phyloP scores from a whole-genome alignment of 2,888 invertebrate species.

The Caenorhabditis uteleia region DNA sequence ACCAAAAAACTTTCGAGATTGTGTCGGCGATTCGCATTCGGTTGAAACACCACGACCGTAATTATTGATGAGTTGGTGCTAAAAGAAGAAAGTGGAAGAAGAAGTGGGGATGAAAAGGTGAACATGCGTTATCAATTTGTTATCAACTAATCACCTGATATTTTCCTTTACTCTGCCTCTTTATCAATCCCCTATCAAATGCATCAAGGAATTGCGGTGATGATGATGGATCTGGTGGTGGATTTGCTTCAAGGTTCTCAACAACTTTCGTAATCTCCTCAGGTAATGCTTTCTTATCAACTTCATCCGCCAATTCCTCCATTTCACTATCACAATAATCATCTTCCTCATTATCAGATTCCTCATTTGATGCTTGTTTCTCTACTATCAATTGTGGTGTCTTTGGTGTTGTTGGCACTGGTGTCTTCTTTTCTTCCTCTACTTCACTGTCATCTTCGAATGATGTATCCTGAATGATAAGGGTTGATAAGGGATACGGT shows the following conservation, averaged over 20 bases:
- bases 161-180: constrained; percentile 68
- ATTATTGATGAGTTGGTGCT: constrained; percentile 48
- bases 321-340: constrained; percentile 66
- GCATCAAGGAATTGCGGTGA: constrained; percentile 60
- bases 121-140: neutral
- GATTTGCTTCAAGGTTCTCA: constrained; percentile 38
- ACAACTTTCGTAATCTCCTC: constrained; percentile 9
- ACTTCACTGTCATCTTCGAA: constrained; percentile 26
- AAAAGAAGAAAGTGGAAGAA: constrained; percentile 9
- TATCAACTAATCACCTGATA: constrained; percentile 54
- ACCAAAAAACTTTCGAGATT: constrained; percentile 57
- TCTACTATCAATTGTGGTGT: constrained; percentile 26
- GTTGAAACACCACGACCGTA: constrained; percentile 67
- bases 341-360: constrained; percentile 54
- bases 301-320: constrained; percentile 67
- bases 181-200: constrained; percentile 66
- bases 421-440: constrained; percentile 36
- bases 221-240: constrained; percentile 44
- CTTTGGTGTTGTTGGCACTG: constrained; percentile 20
- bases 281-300: constrained; percentile 46
- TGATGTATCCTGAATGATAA: too few relatives aligned
- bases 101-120: constrained; percentile 9
- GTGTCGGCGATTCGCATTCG: constrained; percentile 62
- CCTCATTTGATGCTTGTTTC: constrained; percentile 7
- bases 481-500: too few relatives aligned